phyloP scores from a whole-genome alignment of 2,797 vertebrate species.

The Siniperca scherzeri region DNA sequence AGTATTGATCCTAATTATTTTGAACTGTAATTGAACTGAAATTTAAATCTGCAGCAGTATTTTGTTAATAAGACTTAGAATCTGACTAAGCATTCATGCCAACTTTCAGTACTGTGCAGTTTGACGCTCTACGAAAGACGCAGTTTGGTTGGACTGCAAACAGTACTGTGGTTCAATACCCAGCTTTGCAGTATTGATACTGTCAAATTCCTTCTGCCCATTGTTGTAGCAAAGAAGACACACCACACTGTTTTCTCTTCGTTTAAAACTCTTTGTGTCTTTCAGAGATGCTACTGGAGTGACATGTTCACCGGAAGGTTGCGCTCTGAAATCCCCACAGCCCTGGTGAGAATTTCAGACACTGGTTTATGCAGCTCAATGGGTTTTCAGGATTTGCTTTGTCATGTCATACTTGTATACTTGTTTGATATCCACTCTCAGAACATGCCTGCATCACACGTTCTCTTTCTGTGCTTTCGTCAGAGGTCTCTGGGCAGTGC shows the following conservation, averaged over 20 bases:
- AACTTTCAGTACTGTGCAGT: not conserved
- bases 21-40: not conserved
- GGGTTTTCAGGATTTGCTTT: not conserved
- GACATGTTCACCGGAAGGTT: slow-evolving; percentile 98
- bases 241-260: not conserved
- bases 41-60: too few species aligned
- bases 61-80: too few species aligned
- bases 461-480: slow-evolving; percentile 17
- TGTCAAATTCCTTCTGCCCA: too few species aligned
- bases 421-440: not conserved
- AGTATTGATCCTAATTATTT: not conserved
- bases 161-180: not conserved
- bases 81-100: too few species aligned
- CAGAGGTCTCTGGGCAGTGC: slow-evolving; percentile 91
- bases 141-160: not conserved
- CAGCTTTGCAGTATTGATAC: not conserved
- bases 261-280: slow-evolving; percentile 12
- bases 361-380: not conserved
- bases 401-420: not conserved
- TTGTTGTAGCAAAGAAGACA: not conserved
- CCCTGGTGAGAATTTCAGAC: slow-evolving; percentile 86
- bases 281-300: slow-evolving; percentile 95
- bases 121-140: not conserved
- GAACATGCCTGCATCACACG: not conserved
- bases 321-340: slow-evolving; percentile 94